phyloP scores from a whole-genome alignment of 2,113 vertebrate genomes.

The Misgurnus anguillicaudatus region DNA sequence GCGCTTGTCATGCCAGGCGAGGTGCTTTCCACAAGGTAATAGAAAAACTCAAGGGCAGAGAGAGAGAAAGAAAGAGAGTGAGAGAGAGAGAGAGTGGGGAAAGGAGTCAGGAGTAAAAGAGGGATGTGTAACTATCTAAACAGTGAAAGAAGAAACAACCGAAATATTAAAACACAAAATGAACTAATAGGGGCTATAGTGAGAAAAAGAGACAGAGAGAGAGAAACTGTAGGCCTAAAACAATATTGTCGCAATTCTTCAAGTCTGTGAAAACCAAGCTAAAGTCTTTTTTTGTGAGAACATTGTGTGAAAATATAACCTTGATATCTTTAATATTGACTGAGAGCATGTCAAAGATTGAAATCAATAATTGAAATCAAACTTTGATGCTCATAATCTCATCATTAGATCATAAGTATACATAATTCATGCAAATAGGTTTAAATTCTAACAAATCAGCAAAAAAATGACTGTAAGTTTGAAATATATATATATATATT shows the following conservation, averaged over 20 bases:
- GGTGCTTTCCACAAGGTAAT: constrained; percentile 99
- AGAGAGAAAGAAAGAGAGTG: constrained; percentile 14
- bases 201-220: neutral
- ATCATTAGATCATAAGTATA: too few species aligned
- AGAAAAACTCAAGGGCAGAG: constrained; percentile 99
- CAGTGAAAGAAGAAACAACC: neutral
- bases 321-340: too few species aligned
- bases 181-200: neutral
- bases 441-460: too few species aligned
- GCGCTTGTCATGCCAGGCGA: constrained; percentile 99
- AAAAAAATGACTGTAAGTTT: too few species aligned
- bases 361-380: too few species aligned
- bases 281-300: too few species aligned
- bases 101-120: constrained; percentile 56
- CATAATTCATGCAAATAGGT: too few species aligned
- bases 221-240: neutral
- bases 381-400: too few species aligned
- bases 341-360: too few species aligned
- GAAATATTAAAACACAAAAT: neutral
- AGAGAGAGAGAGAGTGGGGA: constrained; percentile 51
- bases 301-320: too few species aligned
- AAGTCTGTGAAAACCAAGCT: too few species aligned
- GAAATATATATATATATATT: too few species aligned
- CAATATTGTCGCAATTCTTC: neutral
- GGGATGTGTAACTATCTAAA: constrained; percentile 58